Evolutionary conservation across 2,888 invertebrate species (phyloP).

Genomic region (Empis stercorea): DNA sequence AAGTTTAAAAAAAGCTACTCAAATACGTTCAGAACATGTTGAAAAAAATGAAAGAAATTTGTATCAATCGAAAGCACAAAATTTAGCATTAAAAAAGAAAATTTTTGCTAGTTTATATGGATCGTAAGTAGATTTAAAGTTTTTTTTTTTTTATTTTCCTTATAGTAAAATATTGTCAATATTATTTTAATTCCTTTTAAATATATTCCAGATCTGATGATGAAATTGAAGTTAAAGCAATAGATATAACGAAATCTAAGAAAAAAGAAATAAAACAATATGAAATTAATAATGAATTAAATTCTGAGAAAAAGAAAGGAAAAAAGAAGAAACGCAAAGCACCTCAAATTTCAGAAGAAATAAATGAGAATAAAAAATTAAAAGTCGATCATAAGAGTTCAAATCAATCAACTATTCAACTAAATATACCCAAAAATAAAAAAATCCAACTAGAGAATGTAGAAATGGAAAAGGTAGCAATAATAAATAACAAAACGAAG

Average conservation of each 20-base stretch:
- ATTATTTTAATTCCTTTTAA: constrained; percentile 1
- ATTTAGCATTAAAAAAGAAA: constrained; percentile 61
- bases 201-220: constrained; percentile 27
- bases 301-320: constrained; percentile 4
- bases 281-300: constrained; percentile 2
- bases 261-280: background rate
- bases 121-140: constrained; percentile 23
- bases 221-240: constrained; percentile 16
- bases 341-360: background rate
- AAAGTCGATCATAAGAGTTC: constrained; percentile 5
- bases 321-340: constrained; percentile 8
- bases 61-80: constrained; percentile 60
- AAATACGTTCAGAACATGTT: constrained; percentile 58
- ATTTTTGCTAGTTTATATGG: constrained; percentile 65
- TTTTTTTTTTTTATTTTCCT: constrained; percentile 1
- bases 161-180: too few relatives aligned
- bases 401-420: too few relatives aligned
- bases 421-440: too few relatives aligned
- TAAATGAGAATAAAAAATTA: constrained; percentile 8
- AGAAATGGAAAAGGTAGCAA: background rate
- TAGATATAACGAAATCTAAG: background rate
- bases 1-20: constrained; percentile 76
- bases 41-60: constrained; percentile 69
- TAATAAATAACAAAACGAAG: constrained; percentile 10
- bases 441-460: too few relatives aligned